Percentiles rank a stretch among this genome's conserved stretches.
Conservation (phyloP, 2,113 vertebrate genomes). For the Lepisosteus osseus region DNA sequence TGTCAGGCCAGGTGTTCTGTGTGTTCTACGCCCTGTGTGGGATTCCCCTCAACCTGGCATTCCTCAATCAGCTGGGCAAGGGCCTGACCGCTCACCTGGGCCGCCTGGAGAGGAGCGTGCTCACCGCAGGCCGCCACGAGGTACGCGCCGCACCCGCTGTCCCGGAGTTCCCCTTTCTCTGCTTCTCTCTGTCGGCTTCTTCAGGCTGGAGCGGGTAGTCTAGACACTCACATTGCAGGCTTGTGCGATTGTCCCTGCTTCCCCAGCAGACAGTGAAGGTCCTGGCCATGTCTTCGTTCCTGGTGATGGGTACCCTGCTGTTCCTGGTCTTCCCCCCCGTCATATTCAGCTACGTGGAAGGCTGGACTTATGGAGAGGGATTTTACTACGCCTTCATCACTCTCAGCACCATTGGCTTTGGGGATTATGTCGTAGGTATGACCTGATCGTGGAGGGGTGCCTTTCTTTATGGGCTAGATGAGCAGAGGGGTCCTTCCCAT, state of each 20-base stretch:
- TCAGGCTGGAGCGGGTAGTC: no score
- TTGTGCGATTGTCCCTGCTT: conserved; percentile 10
- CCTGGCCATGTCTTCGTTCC: conserved; percentile 69
- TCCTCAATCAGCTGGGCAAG: conserved; percentile 83
- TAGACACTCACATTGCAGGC: no score
- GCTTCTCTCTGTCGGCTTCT: background rate
- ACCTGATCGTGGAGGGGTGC: background rate
- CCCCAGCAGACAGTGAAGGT: conserved; percentile 66
- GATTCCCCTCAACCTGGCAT: conserved; percentile 83
- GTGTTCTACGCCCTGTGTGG: conserved; percentile 87
- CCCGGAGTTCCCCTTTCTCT: background rate
- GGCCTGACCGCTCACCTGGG: conserved; percentile 70
- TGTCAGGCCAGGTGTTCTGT: conserved; percentile 84
- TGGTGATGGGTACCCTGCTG: conserved; percentile 72
- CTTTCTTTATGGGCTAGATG: background rate
- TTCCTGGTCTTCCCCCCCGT: conserved; percentile 81
- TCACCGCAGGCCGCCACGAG: conserved; percentile 69
- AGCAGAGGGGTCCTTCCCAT: background rate
- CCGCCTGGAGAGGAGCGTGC: conserved; percentile 67
- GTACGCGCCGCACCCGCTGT: conserved; percentile 47
- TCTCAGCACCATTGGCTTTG: conserved; percentile 80
- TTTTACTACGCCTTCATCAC: conserved; percentile 84
- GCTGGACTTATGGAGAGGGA: conserved; percentile 74
- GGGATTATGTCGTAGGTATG: conserved; percentile 77
- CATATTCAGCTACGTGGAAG: conserved; percentile 83